These are phyloP conservation scores for Aegotheles bennettii DNA, from an alignment of 2,113 vertebrate species.

Conservation along the genomic window DNA sequence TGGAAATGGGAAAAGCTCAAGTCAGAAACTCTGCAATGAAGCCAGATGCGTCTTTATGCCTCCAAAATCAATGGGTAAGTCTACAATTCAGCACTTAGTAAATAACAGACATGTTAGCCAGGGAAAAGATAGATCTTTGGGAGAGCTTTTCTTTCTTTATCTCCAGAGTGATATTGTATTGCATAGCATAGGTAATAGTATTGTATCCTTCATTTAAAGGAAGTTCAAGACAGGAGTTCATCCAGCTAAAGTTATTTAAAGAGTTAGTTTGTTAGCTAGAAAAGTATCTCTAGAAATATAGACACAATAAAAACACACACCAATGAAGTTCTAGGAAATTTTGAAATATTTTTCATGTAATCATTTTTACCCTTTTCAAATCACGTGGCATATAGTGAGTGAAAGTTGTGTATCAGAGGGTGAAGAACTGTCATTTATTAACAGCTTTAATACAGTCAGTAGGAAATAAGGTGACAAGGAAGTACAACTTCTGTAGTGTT, in stretches of 20 bases:
- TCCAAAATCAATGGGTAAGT: neutral
- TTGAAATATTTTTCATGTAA: neutral
- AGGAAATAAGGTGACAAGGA: neutral
- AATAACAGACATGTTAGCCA: neutral
- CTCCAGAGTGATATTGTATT: fast-evolving
- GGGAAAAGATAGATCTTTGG: neutral
- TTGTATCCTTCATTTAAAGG: neutral
- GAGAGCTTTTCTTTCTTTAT: neutral
- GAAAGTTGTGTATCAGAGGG: neutral
- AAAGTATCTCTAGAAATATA: neutral
- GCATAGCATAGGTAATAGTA: neutral
- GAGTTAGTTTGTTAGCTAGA: neutral
- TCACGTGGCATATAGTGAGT: neutral
- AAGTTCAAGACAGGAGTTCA: neutral
- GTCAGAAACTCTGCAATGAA: neutral
- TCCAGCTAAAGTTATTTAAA: neutral
- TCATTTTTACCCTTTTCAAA: neutral
- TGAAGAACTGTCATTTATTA: neutral
- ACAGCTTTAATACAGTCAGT: neutral
- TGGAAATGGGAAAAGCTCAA: neutral
- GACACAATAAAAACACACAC: neutral
- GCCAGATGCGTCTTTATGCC: neutral
- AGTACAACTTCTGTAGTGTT: neutral
- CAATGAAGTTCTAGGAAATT: neutral
- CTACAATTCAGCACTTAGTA: neutral